phyloP scores from a whole-genome alignment of 2,113 vertebrate species.

The Festucalex cinctus region DNA sequence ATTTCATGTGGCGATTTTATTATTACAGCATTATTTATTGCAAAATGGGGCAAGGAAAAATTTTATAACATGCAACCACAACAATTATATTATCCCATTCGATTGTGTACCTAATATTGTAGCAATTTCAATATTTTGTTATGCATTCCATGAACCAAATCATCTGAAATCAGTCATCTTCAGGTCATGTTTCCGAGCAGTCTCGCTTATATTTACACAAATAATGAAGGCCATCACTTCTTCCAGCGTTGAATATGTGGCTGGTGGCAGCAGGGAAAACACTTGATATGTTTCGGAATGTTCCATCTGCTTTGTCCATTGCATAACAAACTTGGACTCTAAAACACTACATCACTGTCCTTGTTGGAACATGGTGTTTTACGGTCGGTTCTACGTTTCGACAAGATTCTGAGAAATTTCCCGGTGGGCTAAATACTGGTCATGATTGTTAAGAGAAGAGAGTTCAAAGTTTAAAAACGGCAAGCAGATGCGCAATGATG shows the following conservation, averaged over 20 bases:
- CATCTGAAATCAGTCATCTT: background rate
- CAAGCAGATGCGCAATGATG: background rate
- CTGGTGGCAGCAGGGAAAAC: slow-evolving; percentile 24
- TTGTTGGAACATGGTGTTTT: background rate
- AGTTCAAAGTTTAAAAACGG: background rate
- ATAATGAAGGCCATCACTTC: background rate
- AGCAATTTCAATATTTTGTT: background rate
- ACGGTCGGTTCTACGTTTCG: background rate
- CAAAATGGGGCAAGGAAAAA: background rate
- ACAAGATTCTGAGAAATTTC: background rate
- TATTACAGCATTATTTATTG: background rate
- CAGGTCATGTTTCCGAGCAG: background rate
- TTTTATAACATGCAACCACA: background rate
- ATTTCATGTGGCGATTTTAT: no score
- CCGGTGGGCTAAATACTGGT: background rate
- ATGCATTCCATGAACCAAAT: background rate
- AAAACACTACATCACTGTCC: background rate
- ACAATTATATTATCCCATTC: background rate
- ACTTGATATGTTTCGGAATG: slow-evolving; percentile 25
- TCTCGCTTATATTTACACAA: background rate
- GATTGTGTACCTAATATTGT: background rate
- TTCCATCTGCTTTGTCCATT: slow-evolving; percentile 32
- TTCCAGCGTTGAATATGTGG: background rate
- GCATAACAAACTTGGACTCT: background rate
- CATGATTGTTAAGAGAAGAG: background rate